These are phyloP conservation scores for Oxystoma pomonae DNA, from an alignment of 2,888 invertebrate species.

Conservation along the genomic window DNA sequence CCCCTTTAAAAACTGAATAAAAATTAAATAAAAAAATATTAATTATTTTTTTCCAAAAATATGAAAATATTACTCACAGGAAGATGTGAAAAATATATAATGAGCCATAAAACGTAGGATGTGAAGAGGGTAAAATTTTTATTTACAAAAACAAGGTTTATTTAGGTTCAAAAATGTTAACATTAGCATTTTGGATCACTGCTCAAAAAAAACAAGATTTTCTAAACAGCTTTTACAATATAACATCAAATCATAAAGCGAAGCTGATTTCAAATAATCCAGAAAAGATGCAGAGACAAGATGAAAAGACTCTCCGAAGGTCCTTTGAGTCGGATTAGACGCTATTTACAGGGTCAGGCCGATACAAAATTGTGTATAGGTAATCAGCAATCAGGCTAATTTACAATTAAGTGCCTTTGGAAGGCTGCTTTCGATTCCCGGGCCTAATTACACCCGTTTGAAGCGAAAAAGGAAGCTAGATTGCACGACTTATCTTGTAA, in stretches of 20 bases:
- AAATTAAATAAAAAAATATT: too few species aligned
- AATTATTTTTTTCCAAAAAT: too few species aligned
- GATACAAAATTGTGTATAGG: constrained; percentile 35
- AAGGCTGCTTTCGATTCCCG: constrained; percentile 20
- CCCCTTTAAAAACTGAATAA: too few species aligned
- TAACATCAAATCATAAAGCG: not conserved
- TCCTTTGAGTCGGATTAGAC: constrained; percentile 43
- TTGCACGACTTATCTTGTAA: not conserved
- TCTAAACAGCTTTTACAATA: too few species aligned
- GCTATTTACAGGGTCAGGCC: constrained; percentile 43
- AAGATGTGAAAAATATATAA: too few species aligned
- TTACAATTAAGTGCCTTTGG: constrained; percentile 40
- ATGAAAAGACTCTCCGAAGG: not conserved
- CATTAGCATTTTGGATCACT: too few species aligned
- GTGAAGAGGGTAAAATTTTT: too few species aligned
- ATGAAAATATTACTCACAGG: too few species aligned
- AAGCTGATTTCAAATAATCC: not conserved
- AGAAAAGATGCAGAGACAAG: not conserved
- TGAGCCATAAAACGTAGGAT: too few species aligned
- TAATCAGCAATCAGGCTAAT: constrained; percentile 46
- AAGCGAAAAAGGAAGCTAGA: constrained; percentile 2
- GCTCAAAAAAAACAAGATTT: too few species aligned
- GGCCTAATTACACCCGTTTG: constrained; percentile 6
- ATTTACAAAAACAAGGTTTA: too few species aligned
- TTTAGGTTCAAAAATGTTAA: too few species aligned